Conservation (phyloP, 1,140 invertebrate genomes). For the Diorhabda sublineata region DNA sequence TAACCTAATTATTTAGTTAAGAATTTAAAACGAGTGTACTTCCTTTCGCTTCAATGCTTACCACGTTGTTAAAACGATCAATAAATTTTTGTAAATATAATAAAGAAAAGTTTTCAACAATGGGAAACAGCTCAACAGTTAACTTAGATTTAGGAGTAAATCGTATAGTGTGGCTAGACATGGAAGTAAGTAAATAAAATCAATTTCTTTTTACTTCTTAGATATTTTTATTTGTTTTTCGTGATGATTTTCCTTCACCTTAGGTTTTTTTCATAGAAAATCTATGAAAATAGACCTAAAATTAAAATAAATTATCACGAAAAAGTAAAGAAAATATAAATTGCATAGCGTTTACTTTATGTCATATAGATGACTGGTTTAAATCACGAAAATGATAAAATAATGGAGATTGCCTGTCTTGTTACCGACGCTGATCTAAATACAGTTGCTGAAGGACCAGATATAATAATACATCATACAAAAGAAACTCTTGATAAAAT, state of each 20-base stretch:
- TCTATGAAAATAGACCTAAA: background rate
- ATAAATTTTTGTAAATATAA: no score
- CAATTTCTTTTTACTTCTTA: conserved; percentile 27
- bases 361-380: conserved; percentile 51
- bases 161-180: conserved; percentile 45
- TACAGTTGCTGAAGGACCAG: conserved; percentile 70
- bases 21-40: no score
- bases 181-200: conserved; percentile 37
- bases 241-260: no score
- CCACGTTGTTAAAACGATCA: no score
- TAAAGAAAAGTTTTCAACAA: background rate
- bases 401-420: conserved; percentile 85
- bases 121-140: background rate
- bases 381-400: conserved; percentile 69
- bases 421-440: conserved; percentile 81
- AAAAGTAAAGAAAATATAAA: background rate
- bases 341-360: background rate
- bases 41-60: no score
- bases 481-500: conserved; percentile 70
- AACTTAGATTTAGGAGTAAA: conserved; percentile 37
- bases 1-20: no score
- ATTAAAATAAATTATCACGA: background rate
- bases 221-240: conserved; percentile 29
- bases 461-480: conserved; percentile 79
- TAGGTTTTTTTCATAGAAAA: background rate